Evolutionary conservation across 2,797 vertebrate genomes (phyloP).

Genomic region (Halcyon leucocephala): DNA sequence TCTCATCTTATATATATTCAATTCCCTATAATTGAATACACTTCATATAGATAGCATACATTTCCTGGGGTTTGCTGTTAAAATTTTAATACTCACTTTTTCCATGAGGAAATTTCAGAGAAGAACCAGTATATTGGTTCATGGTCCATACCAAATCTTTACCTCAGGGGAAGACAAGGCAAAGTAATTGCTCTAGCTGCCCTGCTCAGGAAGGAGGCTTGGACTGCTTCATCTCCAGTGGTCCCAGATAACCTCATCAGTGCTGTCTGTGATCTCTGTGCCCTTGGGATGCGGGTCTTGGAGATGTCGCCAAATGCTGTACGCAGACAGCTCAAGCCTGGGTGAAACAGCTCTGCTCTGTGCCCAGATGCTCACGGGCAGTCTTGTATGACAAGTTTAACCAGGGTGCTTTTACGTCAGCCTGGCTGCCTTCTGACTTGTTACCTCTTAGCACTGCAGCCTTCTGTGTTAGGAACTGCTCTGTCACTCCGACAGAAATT

Average conservation of each 20-base stretch:
- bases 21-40: neutral
- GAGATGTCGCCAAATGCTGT: fast-evolving
- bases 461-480: neutral
- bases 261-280: neutral
- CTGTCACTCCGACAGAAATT: neutral
- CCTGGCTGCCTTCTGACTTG: neutral
- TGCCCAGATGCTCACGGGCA: fast-evolving
- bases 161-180: neutral
- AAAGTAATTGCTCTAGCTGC: neutral
- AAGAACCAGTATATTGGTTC: neutral
- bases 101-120: neutral
- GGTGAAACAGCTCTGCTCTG: neutral
- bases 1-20: neutral
- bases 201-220: neutral
- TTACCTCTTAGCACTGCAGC: neutral
- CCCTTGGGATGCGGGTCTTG: fast-evolving
- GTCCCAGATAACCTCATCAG: fast-evolving
- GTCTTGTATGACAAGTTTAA: neutral
- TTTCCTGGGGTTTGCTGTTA: neutral
- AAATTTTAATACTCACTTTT: neutral
- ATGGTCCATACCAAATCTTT: neutral
- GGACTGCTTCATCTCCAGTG: neutral
- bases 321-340: fast-evolving
- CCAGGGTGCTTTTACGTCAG: fast-evolving
- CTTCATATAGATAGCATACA: neutral